Evolutionary conservation across 2,113 vertebrate species (phyloP).

Genomic region (Vulpes ferrilata): DNA sequence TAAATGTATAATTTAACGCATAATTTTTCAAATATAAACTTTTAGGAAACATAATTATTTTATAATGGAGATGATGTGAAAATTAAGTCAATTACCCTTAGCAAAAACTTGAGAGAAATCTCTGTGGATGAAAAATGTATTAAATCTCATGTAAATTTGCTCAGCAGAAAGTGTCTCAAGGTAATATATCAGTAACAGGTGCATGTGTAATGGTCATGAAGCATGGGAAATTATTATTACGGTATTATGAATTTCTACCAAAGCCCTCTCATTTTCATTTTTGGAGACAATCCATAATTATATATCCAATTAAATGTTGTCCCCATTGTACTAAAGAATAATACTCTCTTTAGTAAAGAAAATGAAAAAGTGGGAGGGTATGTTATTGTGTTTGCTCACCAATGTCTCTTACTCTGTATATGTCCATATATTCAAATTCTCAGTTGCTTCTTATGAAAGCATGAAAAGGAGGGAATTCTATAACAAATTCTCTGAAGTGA

Average conservation of each 20-base stretch:
- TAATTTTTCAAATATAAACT: constrained; percentile 33
- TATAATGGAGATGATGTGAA: constrained; percentile 41
- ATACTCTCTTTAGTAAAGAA: constrained; percentile 65
- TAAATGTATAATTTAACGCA: neutral
- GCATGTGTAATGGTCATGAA: constrained; percentile 53
- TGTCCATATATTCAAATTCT: constrained; percentile 46
- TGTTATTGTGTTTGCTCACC: neutral
- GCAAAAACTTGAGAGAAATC: constrained; percentile 62
- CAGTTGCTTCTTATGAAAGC: neutral
- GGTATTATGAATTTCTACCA: constrained; percentile 34
- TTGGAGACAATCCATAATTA: constrained; percentile 58
- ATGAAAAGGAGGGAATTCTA: neutral
- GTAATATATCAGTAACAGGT: constrained; percentile 31
- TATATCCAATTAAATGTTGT: constrained; percentile 45
- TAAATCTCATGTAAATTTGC: constrained; percentile 63
- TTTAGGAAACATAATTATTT: constrained; percentile 64
- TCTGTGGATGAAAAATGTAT: constrained; percentile 70
- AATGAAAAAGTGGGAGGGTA: neutral
- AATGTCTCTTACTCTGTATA: neutral
- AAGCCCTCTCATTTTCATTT: constrained; percentile 46
- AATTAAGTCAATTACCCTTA: constrained; percentile 62
- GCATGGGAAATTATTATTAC: constrained; percentile 47
- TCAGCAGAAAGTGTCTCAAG: constrained; percentile 48
- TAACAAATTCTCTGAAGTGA: neutral
- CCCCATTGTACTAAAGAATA: neutral